Base-by-base conservation (phyloP, 1,140 invertebrate genomes). In the Leptopilina boulardi region DNA sequence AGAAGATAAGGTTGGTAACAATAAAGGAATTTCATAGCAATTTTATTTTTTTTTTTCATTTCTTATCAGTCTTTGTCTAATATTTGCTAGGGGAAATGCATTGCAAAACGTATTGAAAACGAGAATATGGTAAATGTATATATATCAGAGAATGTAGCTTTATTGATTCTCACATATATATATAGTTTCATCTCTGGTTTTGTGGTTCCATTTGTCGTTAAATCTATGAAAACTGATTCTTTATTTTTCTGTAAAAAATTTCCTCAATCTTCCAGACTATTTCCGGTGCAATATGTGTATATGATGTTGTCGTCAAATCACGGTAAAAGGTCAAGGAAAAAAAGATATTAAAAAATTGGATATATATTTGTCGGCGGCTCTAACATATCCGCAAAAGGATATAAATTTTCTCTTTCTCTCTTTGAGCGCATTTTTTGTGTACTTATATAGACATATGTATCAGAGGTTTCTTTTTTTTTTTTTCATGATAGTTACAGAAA, bases 171-270 rank as follows among this genome's bases (percentile, higher is more conserved):
- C 56, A 66, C 23, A 66, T 38, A 8, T 38, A 30, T 30, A 3
- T 34, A 34, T 26, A 10, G 19, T 59, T 15, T 21, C 23, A 59
- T 66, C 23, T 66, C 56, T 66, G 21, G 13, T 26, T 23, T 19
- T 21, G 51, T 54, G 19, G 19, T 56, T 56, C 8, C 21, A 21
- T 21, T 11, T 2, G 54, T n/a, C 23, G 21, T 66, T 66, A n/a
- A 30, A 15, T 66, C 15, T 66, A 34, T 23, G 26, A 30, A 66
- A 30, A 26, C 11, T 47, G 11, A 23, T 15, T 34, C 21, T 66
- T 66, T 66, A 66, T 34, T 66, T 66, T 66, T 30, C 59, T n/a
- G 26, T 5, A 15, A 34, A 51, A 66, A 30, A 34, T n/a, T 30
- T 66, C 11, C 26, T 30, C 26, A 66, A 66, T 26, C 21, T 34